These are phyloP conservation scores for Drosophila bocki DNA, from an alignment of 1,140 invertebrate genomes.

Conservation along the genomic window DNA sequence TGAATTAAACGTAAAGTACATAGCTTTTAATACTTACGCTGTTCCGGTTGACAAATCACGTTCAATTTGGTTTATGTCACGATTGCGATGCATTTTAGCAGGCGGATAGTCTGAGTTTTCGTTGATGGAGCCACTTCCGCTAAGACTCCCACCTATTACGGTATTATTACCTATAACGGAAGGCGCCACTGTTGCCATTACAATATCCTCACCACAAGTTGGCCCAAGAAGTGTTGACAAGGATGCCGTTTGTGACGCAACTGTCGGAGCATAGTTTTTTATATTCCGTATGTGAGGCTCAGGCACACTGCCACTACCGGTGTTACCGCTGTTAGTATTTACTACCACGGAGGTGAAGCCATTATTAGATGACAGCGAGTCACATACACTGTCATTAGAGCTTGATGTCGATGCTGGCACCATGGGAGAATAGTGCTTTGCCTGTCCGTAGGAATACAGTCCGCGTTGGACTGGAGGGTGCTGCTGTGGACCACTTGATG, in stretches of 20 bases:
- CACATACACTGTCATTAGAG: conserved; percentile 90
- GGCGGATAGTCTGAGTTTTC: conserved; percentile 76
- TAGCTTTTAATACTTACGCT: conserved; percentile 65
- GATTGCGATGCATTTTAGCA: conserved; percentile 83
- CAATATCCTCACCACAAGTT: conserved; percentile 79
- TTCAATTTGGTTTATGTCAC: conserved; percentile 82
- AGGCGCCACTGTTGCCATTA: conserved; percentile 68
- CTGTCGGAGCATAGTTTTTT: conserved; percentile 65
- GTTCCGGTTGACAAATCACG: conserved; percentile 76
- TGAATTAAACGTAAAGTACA: not conserved
- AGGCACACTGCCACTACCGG: conserved; percentile 45
- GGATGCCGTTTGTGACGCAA: conserved; percentile 65
- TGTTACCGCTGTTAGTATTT: conserved; percentile 43
- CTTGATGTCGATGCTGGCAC: conserved; percentile 87
- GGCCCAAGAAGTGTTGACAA: conserved; percentile 69
- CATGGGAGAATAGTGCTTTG: conserved; percentile 74
- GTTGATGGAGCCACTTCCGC: conserved; percentile 64
- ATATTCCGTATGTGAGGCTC: conserved; percentile 54
- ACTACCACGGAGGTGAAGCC: conserved; percentile 52
- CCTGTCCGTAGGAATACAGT: conserved; percentile 67
- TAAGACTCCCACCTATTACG: conserved; percentile 38
- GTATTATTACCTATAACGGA: conserved; percentile 56
- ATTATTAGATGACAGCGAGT: conserved; percentile 86
- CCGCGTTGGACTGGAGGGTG: conserved; percentile 77
- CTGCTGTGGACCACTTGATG: conserved; percentile 60